Base-by-base conservation (phyloP, 2,888 invertebrate genomes). In the Endotricha flammealis region DNA sequence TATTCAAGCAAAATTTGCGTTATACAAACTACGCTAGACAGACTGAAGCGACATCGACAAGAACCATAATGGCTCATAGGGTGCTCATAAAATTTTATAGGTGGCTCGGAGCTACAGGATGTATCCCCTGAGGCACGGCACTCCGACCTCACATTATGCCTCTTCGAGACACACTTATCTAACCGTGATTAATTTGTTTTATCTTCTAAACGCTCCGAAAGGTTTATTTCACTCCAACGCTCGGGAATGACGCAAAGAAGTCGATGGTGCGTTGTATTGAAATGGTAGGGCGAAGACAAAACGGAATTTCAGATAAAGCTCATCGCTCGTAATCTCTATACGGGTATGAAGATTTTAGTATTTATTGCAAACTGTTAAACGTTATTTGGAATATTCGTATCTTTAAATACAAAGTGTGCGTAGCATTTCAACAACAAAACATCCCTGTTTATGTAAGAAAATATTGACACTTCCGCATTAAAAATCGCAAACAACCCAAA, bases 1-100 rank as follows among this genome's bases (percentile, higher is more conserved):
- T 33, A 53, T 50, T 49, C 44, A 38, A 55, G 52, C 54, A 50
- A 56, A 58, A 57, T 62, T 67, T 51, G 40, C 48, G 45, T 65
- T 63, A 65, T 63, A 65, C 66, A 64, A 73, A 74, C 74, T 71
- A 62, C 62, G 63, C 60, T 59, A 68, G 59, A 62, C 58, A 61
- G 60, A 61, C 66, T 64, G 64, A 68, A 69, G 71, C 69, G 73
- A 70, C 75, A 72, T 69, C 70, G 70, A 79, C 73, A 70, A 73
- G 68, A 65, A 59, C 66, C 71, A 64, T 77, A 79, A 75, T 66
- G 70, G 72, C 63, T 79, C 74, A 72, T 77, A 79, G 71, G 65
- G 70, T 53, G 71, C 58, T 78, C 81, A 66, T 83, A 82, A 83
- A 83, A 78, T 80, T 76, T 82, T 81, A 81, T 77, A 69, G 74